Conservation (phyloP, 2,797 vertebrate species). For the Menidia menidia region DNA sequence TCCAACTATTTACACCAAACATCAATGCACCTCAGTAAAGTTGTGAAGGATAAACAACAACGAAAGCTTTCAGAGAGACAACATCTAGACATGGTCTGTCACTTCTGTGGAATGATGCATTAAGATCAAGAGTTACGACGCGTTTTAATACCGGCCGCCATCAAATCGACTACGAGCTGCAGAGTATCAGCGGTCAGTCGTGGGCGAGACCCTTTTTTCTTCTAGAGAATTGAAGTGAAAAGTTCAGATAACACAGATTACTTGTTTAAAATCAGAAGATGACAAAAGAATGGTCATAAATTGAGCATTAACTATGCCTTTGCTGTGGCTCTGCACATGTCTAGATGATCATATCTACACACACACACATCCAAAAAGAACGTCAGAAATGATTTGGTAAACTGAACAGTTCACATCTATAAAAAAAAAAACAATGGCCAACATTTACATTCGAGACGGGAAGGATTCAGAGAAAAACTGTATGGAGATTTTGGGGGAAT, state of each 20-base stretch:
- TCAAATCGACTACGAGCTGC: not conserved
- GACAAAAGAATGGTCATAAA: not conserved
- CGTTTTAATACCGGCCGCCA: not conserved
- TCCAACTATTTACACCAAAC: constrained; percentile 17
- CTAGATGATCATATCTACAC: constrained; percentile 11
- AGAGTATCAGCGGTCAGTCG: not conserved
- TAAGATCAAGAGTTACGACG: not conserved
- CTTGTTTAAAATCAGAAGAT: not conserved
- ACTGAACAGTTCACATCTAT: constrained; percentile 7
- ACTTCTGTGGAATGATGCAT: constrained; percentile 41
- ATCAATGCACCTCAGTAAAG: constrained; percentile 25
- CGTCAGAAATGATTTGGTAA: constrained; percentile 49
- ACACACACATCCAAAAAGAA: constrained; percentile 60
- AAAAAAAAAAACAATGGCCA: constrained; percentile 22
- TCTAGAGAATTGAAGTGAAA: not conserved
- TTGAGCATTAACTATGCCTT: constrained; percentile 7
- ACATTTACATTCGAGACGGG: constrained; percentile 32
- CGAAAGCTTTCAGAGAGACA: constrained; percentile 24
- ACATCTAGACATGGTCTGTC: constrained; percentile 50
- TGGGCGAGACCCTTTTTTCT: not conserved
- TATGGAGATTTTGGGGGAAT: not conserved
- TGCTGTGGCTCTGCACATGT: constrained; percentile 2
- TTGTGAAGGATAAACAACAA: constrained; percentile 12
- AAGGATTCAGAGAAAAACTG: constrained; percentile 2
- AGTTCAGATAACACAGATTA: not conserved